Evolutionary conservation across 2,888 invertebrate genomes (phyloP), one percentile per base, ranked within the genome.

Genomic region (Chironomus riparius): DNA sequence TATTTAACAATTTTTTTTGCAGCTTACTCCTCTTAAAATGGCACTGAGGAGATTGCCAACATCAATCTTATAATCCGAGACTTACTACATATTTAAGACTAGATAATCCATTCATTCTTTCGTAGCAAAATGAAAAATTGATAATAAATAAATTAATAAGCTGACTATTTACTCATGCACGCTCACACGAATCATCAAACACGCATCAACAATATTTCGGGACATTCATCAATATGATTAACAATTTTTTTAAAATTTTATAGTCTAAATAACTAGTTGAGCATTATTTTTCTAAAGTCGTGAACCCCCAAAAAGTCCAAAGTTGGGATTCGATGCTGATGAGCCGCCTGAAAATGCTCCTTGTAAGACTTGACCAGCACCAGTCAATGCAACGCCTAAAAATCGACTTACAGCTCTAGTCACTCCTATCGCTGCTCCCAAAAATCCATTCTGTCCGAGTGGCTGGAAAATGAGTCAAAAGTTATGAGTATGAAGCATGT

Each of bases 341-440:
- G 76, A 61, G 2, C 50, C 69, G 5, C 22, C n/a, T 21, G 68
- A 10, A 22, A 68, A 22, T n/a, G 68, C 76, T 13, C 21, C 15
- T 38, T 76, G 76, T 4, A 76, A 76, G 13, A 62, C 65, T 47
- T 68, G 74, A 47, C 68, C 74, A 1, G 74, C 74, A 10, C 74
- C 92, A 88, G 91, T 91, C 80, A 92, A 87, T 76, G 92, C 92
- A 80, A 90, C 89, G 79, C 92, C 91, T 80, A 92, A 86, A 83
- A 92, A 92, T 83, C 90, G 89, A 77, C 92, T 91, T 82, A 92
- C 91, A 2, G 91, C 91, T 82, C 90, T 88, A 38, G 92, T 92
- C 77, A 91, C 91, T 80, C 91, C 91, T 79, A 92, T 89, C 77
- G 92, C 92, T 18, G 91, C 91, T 76, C 88, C 90, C 71, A 92